A percentile compares a stretch with the other conserved stretches of the same genome.
phyloP scores from a whole-genome alignment of 2,113 vertebrate genomes.

The Raja brachyura region DNA sequence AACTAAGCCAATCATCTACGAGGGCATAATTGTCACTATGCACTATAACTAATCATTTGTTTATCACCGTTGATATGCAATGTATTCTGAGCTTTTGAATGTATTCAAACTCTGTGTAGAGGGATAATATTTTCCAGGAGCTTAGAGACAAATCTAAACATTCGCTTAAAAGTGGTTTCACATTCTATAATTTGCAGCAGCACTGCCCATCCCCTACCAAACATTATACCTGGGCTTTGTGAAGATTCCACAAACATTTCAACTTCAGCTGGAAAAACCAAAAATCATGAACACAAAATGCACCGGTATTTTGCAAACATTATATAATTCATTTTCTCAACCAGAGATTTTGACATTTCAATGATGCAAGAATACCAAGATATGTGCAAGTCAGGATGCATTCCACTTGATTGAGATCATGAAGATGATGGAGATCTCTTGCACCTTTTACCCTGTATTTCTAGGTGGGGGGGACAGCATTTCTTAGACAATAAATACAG shows the following conservation, averaged over 20 bases:
- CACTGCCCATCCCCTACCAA: background rate
- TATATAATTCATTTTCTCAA: no score
- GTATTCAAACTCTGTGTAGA: slow-evolving; percentile 8
- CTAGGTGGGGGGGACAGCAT: background rate
- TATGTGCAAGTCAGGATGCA: background rate
- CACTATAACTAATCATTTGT: slow-evolving; percentile 20
- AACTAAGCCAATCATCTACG: background rate
- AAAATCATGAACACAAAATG: no score
- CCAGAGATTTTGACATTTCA: background rate
- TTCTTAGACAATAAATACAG: background rate
- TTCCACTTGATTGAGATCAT: background rate
- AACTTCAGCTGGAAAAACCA: background rate
- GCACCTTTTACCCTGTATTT: background rate
- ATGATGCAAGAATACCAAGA: background rate
- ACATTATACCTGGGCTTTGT: background rate
- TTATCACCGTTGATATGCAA: slow-evolving; percentile 2
- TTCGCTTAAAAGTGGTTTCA: background rate
- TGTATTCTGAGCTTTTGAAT: background rate
- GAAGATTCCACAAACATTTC: background rate
- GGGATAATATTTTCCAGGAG: background rate
- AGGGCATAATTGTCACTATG: slow-evolving; percentile 25
- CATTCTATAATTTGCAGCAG: background rate
- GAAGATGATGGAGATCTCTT: background rate
- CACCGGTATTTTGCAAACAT: no score
- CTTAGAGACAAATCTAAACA: background rate